Base-by-base conservation (phyloP, 2,888 invertebrate species). In the Yponomeuta sedellus region DNA sequence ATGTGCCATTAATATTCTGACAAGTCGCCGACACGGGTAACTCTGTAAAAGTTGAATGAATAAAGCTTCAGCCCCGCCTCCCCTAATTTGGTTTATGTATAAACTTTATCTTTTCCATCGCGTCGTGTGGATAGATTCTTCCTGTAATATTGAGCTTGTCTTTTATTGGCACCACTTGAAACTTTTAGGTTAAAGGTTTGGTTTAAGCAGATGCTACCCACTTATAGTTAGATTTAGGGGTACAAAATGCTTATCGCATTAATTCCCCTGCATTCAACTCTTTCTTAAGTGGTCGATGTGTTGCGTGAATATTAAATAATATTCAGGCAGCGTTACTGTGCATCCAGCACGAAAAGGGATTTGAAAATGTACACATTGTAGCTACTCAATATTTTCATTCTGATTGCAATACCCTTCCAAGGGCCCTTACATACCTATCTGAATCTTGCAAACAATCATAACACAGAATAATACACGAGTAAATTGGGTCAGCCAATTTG, bases 1-100 rank as follows among this genome's bases (percentile, higher is more conserved):
- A 87, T 83, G 79, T 81, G 77, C 80, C 83, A 88, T 90, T 89
- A 88, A 89, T 88, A 89, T 89, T 89, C 87, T 80, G 84, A 82
- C 80, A 81, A 84, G 83, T 81, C 78, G 78, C 74, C 80, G 79
- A 75, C 82, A 79, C 73, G 73, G 80, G 77, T 73, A 79, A 82
- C 80, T 85, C 82, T 77, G 85, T 82, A 81, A 83, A 86, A 85
- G 83, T 87, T 85, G 80, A 82, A 83, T 85, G 80, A 78, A 80
- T 81, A 61, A 64, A 44, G 52, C 64, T 25, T n/a, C 59, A 25
- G 2, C 10, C 12, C 20, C 59, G 59, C 59, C 25, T 59, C 59
- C 25, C 22, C 22, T 59, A 59, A 59, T 59, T 59, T 59, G 59
- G 59, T 59, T 59, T 59, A 59, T 59, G 77, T 78, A 75, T 16